Base-by-base conservation (phyloP, 1,140 invertebrate genomes). In the Brachystomella parvula region DNA sequence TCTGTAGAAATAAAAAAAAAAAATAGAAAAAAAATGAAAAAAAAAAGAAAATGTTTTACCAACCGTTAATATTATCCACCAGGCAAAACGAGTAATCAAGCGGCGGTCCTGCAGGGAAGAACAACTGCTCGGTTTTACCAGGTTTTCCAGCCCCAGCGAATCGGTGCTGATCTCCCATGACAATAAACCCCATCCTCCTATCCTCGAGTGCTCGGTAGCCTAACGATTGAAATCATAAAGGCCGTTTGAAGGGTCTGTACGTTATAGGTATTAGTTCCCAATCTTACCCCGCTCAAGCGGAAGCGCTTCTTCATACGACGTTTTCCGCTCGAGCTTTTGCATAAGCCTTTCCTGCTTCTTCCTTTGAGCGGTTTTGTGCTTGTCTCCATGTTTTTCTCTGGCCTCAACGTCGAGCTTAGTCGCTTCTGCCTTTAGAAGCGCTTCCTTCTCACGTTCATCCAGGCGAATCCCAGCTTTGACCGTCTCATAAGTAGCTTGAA, bases 51-150 rank as follows among this genome's bases (percentile, higher is more conserved):
- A 39, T 9, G 35, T 39, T 39, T 39, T 39, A 56, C 30, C 17
- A 26, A 71, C 69, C 69, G 47, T 71, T 64, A 28, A 64, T 32
- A 29, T 60, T 69, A 32, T 58, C 63, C 17, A 72, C 28, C 47
- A 71, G 61, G 24, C 64, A 65, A 30, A 69, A 73, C 2, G 72
- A 73, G 47, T 57, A 71, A 32, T 73, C 72, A 19, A 73, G 49
- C 0, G 71, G 72, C 21, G 72, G 69, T 32, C 59, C 60, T n/a
- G 58, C 39, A 33, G 57, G 67, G 35, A 69, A 53, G 24, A 66
- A 70, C 12, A 56, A 21, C 17, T 61, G n/a, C n/a, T 47, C 19
- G 17, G 24, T 30, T 3, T 3, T 35, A 12, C 9, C n/a, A 29
- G 44, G 47, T 62, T 30, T n/a, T n/a, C 29, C 26, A 17, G 44